Evolutionary conservation across 2,113 vertebrate species (phyloP).

Genomic region (Plotosus lineatus): DNA sequence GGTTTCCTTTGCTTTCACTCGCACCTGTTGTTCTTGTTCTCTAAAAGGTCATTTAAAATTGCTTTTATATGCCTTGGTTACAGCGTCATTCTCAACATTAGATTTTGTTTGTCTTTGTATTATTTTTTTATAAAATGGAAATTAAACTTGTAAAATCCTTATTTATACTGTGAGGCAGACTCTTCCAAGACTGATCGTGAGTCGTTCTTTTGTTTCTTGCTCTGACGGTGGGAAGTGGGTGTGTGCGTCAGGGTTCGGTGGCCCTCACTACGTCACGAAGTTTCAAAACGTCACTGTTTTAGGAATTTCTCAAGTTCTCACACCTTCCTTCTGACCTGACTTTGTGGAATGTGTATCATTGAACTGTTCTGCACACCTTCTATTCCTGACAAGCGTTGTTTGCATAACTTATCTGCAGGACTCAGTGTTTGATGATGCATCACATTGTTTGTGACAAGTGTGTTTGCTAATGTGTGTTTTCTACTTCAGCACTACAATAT

Average conservation of each 20-base stretch:
- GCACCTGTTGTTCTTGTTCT: constrained; percentile 28
- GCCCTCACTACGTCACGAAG: not conserved
- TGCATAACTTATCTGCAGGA: constrained; percentile 54
- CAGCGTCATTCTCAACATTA: constrained; percentile 59
- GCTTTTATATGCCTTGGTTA: constrained; percentile 60
- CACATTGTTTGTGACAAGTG: constrained; percentile 45
- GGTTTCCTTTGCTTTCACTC: not conserved
- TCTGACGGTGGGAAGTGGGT: constrained; percentile 10
- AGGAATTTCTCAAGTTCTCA: not conserved
- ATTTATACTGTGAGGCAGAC: constrained; percentile 83
- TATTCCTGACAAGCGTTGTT: constrained; percentile 41
- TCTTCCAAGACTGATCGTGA: constrained; percentile 60
- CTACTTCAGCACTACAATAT: constrained; percentile 30
- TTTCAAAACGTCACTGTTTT: constrained; percentile 5
- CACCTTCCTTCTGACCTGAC: constrained; percentile 38
- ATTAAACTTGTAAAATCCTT: constrained; percentile 83
- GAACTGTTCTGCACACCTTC: constrained; percentile 39
- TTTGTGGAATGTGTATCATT: constrained; percentile 52
- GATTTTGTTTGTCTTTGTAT: constrained; percentile 74
- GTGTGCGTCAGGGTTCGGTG: not conserved
- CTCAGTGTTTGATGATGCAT: constrained; percentile 36
- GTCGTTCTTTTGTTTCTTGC: constrained; percentile 35
- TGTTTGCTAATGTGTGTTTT: constrained; percentile 44
- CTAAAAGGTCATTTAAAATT: constrained; percentile 47
- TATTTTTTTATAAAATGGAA: constrained; percentile 86